Evolutionary conservation across 2,797 vertebrate genomes (phyloP).

Genomic region (Hoplostethus mediterraneus): DNA sequence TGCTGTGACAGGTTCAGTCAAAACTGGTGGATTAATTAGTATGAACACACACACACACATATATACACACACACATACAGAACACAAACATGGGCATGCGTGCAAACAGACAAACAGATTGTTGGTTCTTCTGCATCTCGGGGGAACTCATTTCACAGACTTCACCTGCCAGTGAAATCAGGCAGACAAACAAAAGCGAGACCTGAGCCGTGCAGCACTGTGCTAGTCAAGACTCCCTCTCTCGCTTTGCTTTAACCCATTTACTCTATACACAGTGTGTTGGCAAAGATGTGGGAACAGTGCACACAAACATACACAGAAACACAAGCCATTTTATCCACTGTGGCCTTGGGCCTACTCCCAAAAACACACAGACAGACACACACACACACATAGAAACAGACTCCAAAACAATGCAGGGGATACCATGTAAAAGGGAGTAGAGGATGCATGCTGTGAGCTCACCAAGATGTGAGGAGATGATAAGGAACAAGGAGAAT

Average conservation of each 20-base stretch:
- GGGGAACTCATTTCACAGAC: constrained; percentile 60
- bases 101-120: constrained; percentile 43
- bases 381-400: constrained; percentile 13
- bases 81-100: constrained; percentile 33
- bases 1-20: constrained; percentile 34
- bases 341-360: constrained; percentile 23
- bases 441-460: constrained; percentile 70
- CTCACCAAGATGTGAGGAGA: constrained; percentile 66
- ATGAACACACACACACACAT: constrained; percentile 26
- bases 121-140: constrained; percentile 48
- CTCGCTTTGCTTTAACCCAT: constrained; percentile 33
- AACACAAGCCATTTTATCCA: constrained; percentile 29
- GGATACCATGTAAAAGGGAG: constrained; percentile 47
- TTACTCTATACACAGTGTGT: constrained; percentile 28
- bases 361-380: constrained; percentile 31
- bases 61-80: constrained; percentile 15
- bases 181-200: constrained; percentile 41
- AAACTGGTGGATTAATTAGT: constrained; percentile 48
- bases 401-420: constrained; percentile 37
- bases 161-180: constrained; percentile 57
- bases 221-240: constrained; percentile 16
- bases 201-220: constrained; percentile 2
- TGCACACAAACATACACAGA: neutral
- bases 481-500: constrained; percentile 71
- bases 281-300: neutral